A percentile compares a stretch with the other conserved stretches of the same genome.
Conservation (phyloP, 2,113 vertebrate genomes). For the Myotis brandtii region DNA sequence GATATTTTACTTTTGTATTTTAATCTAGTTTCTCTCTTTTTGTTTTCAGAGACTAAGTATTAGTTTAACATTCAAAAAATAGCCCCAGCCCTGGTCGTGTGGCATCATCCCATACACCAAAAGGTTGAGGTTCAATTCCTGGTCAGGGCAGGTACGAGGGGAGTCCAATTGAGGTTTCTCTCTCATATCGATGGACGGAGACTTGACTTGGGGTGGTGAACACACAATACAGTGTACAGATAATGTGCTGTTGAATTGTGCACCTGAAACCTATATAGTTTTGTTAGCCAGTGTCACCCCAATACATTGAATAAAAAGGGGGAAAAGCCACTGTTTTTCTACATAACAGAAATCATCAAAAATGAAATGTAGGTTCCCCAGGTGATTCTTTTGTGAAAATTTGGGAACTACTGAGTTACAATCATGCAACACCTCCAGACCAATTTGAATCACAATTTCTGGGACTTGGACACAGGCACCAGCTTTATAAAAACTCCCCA, state of each 20-base stretch:
- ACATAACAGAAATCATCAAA: background rate
- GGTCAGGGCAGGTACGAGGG: background rate
- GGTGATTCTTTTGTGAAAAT: background rate
- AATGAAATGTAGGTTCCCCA: background rate
- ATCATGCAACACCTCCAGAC: background rate
- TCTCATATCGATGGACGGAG: background rate
- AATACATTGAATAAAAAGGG: background rate
- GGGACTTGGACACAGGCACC: background rate
- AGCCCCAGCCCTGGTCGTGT: background rate
- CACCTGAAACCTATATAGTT: background rate
- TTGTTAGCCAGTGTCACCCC: background rate
- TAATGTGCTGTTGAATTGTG: background rate
- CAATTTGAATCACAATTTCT: background rate
- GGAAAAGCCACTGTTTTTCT: background rate
- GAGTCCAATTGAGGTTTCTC: background rate
- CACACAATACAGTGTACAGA: background rate
- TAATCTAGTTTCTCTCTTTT: background rate
- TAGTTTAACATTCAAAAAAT: background rate
- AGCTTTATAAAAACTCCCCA: background rate
- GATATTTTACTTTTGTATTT: constrained; percentile 15
- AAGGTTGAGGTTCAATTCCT: background rate
- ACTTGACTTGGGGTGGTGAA: background rate
- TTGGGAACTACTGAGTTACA: background rate
- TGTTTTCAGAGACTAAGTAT: background rate
- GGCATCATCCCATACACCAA: background rate